These are phyloP conservation scores for Dromiciops gliroides DNA, from an alignment of 2,113 vertebrate genomes.

Conservation along the genomic window DNA sequence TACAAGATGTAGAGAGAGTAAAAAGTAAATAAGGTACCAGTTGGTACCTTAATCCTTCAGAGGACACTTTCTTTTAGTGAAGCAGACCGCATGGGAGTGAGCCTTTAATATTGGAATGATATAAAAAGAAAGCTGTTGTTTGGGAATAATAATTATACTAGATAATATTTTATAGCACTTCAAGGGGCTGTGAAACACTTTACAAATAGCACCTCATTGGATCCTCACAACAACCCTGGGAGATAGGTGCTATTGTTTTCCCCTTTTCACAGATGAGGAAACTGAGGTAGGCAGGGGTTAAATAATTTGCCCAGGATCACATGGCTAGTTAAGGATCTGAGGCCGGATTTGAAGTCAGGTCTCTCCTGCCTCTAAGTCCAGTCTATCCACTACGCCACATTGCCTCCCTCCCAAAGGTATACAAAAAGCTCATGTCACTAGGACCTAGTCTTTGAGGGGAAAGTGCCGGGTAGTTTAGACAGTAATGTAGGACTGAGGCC, in stretches of 20 bases:
- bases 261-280: neutral
- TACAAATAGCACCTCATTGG: neutral
- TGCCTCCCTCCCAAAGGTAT: neutral
- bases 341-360: neutral
- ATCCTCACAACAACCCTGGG: neutral
- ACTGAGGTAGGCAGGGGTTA: neutral
- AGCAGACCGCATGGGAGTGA: neutral
- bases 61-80: neutral
- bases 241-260: neutral
- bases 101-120: neutral
- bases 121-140: neutral
- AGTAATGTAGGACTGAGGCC: slow-evolving; percentile 55
- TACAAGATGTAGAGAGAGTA: neutral
- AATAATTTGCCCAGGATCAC: neutral
- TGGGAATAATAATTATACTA: neutral
- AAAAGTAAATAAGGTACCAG: neutral
- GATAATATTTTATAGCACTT: neutral
- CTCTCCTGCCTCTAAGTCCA: neutral
- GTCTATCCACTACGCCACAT: neutral
- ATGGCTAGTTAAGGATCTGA: neutral
- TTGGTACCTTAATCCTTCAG: neutral
- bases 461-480: slow-evolving; percentile 39
- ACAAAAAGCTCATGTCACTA: neutral
- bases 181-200: neutral
- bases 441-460: neutral